Base-by-base conservation (phyloP, 2,888 invertebrate genomes). In the Eudemis profundana region DNA sequence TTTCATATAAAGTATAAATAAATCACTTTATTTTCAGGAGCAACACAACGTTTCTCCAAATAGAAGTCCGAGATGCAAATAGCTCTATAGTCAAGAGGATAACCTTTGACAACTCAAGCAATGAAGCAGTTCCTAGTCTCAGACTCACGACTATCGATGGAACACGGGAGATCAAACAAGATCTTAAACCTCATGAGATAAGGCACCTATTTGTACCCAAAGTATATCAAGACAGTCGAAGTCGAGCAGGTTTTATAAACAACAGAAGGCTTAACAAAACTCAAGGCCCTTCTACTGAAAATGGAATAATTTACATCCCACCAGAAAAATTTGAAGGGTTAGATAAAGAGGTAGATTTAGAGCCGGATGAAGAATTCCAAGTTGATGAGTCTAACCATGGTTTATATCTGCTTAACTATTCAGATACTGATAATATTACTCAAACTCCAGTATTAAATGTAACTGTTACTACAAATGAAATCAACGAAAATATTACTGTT, bases 311-410 rank as follows among this genome's bases (percentile, higher is more conserved):
- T 61, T 92, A 90, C 66, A 82, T 92, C 57, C 91, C 92, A 79
- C 91, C 92, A 38, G 92, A 91, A 71, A 90, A 88, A 67, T 77
- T 87, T 68, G 90, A 92, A 77, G 90, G 86, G 38, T 77, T 86
- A 19, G 90, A 92, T 66, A 90, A 90, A 76, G 92, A 90, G 77
- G 75, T 87, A 23, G 87, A 91, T 64, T 76, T 92, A 71, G 93
- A 93, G 69, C 92, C 92, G 0, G 93, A 93, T 71, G 93, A 93
- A 83, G 92, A 90, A 66, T 92, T 93, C 63, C 93, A 93, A 82
- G 93, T 93, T 1, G 93, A 93, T 68, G 93, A 93, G 78, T 92
- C 93, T 0, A 93, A 92, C 72, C 93, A 93, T 71, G 93, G 93
- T 38, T 70, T 93, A 14, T 93, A 92, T 78, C 78, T 93, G 69